Evolutionary conservation across 2,888 invertebrate species (phyloP), one percentile per base, ranked within the genome.

Genomic region (Scaptomyza parva): DNA sequence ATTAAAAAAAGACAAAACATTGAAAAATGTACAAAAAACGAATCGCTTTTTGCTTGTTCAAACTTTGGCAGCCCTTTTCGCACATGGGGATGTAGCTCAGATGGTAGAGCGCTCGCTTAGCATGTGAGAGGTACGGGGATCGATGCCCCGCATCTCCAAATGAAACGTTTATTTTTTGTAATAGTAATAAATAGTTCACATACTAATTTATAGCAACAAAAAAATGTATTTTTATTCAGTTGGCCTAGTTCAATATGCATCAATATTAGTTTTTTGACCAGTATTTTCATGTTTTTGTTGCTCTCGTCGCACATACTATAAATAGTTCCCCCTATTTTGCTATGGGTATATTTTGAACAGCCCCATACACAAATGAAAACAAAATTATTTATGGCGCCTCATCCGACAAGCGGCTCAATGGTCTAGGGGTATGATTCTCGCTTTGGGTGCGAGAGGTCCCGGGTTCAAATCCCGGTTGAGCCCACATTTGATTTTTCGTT

Each of bases 341-440:
- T 6, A 5, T 3, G 14, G 1, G 8, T 45, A 17, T 12, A 1
- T 30, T 20, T 20, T 8, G 1, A 28, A 7, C n/a, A 18, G 4
- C 12, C 26, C 9, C 12, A 30, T n/a, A 5, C 14, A 18, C 3
- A 3, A n/a, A 28, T 40, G 18, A 54, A 8, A 2, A 41, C 0
- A 71, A 71, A 63, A 17, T 14, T 12, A 9, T 18, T 24, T 37
- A 11, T 26, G 18, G 58, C 37, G 2, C 0, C 0, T 0, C 2
- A 0, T 0, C 0, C 0, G 0, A 0, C 22, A 73, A 61, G 85
- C 67, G 93, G 93, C 93, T 93, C 93, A 93, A 93, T 94, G 93
- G 93, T 93, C 93, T 93, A 94, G 93, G 93, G 93, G 93, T 93
- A 93, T 93, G 93, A 93, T 93, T 93, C 93, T 93, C 93, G 93